These are phyloP conservation scores for Trachymyrmex septentrionalis DNA, from an alignment of 1,140 invertebrate species.

Conservation along the genomic window DNA sequence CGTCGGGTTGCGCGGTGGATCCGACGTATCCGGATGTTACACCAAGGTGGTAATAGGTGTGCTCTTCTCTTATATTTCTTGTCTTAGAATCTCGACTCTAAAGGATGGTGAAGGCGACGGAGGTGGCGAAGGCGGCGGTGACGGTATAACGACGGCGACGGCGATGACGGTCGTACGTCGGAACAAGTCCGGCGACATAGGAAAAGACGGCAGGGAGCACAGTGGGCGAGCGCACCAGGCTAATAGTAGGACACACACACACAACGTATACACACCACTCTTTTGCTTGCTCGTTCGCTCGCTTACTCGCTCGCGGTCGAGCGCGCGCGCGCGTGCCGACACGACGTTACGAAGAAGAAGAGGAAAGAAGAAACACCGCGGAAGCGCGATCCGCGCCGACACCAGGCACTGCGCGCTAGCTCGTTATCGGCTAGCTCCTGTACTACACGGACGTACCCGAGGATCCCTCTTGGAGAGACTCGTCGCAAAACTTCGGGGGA, in stretches of 20 bases:
- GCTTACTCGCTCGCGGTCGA: conserved; percentile 14
- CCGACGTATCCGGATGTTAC: conserved; percentile 33
- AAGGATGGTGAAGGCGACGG: background rate
- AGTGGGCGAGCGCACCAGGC: conserved; percentile 48
- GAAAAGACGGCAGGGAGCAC: conserved; percentile 50
- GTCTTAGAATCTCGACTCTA: background rate
- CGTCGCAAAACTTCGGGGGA: conserved; percentile 68
- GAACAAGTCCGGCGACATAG: conserved; percentile 47
- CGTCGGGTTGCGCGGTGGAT: conserved; percentile 31
- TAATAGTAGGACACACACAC: conserved; percentile 56
- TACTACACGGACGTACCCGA: conserved; percentile 59
- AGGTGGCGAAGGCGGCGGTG: background rate
- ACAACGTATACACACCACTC: conserved; percentile 60
- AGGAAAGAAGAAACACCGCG: conserved; percentile 56
- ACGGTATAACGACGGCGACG: background rate
- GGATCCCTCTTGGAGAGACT: conserved; percentile 72
- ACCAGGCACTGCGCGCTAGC: conserved; percentile 71
- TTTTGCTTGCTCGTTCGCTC: conserved; percentile 2
- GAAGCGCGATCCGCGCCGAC: conserved; percentile 68
- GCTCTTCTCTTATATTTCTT: background rate
- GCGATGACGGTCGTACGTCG: conserved; percentile 40
- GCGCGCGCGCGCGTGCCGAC: conserved; percentile 59
- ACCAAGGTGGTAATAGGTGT: background rate
- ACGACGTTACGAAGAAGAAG: conserved; percentile 44
- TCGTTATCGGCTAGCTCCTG: conserved; percentile 63